Evolutionary conservation across 2,888 invertebrate genomes (phyloP), one percentile per base, ranked within the genome.

Genomic region (Alsophila aescularia): DNA sequence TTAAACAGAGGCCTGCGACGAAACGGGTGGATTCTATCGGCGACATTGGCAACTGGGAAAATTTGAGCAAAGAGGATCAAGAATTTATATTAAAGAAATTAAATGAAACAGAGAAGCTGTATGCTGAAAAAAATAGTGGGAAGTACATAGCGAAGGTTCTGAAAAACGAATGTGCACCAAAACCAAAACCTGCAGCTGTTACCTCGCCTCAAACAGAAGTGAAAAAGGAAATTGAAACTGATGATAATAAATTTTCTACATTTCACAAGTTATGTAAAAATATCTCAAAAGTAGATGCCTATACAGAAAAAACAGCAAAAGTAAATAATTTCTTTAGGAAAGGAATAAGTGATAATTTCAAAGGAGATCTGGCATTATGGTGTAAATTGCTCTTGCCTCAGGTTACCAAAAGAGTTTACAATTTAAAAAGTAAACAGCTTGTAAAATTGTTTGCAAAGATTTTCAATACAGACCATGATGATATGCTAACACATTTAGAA

Each of bases 391-490:
- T 98, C 15, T 86, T 98, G 44, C 98, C 98, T 0, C 95, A 95
- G 40, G 95, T 95, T 18, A 93, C 94, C 10, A 97, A 97, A 80
- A 92, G 97, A 58, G 94, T 98, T 27, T 99, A 98, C 79, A 98
- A 98, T 89, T 88, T 99, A 42, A 97, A 98, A 89, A 97, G 96
- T 77, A 98, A 98, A 80, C 98, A 98, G 75, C 90, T 99, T 48
- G 91, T 98, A 0, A 98, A 98, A 85, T 83, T 98, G 37, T 98
- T 98, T 79, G 95, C 97, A 39, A 93, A 94, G 84, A 94, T 98
- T 56, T 96, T 98, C 65, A 85, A 90, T 2, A 93, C 93, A 0
- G 94, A 95, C 81, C 95, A 94, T 58, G 94, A 95, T 66, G 95
- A 95, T 39, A 98, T 99, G 97, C 83, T 96, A 7, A 94, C 95